Percentiles rank a stretch among this genome's conserved stretches.
These are phyloP conservation scores for Chloropsis cyanopogon DNA, from an alignment of 2,113 vertebrate genomes.

Conservation along the genomic window DNA sequence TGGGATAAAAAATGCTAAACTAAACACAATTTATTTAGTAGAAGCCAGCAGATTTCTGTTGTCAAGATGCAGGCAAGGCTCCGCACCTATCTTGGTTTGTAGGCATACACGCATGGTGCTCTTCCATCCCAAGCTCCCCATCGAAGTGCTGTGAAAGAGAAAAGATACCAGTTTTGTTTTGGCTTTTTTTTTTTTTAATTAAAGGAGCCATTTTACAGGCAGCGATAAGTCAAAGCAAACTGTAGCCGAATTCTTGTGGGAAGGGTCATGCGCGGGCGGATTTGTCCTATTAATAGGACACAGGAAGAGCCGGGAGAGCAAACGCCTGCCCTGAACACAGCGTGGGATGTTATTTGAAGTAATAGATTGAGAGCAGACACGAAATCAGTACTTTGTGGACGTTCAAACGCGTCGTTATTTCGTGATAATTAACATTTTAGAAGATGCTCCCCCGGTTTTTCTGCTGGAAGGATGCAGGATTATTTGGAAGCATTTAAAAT, in stretches of 20 bases:
- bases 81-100: not conserved
- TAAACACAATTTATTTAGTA: not conserved
- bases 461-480: not conserved
- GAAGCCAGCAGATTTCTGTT: not conserved
- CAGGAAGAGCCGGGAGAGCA: not conserved
- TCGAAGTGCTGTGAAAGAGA: not conserved
- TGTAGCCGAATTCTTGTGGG: not conserved
- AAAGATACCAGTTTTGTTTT: not conserved
- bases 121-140: not conserved
- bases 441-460: not conserved
- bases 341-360: not conserved
- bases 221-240: not conserved
- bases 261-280: not conserved
- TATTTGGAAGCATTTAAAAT: not conserved
- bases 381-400: not conserved
- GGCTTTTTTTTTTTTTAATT: not conserved
- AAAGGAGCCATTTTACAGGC: not conserved
- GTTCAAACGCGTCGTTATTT: not conserved
- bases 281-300: slow-evolving; percentile 14
- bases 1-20: not conserved
- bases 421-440: not conserved
- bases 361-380: not conserved
- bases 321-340: not conserved
- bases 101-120: not conserved
- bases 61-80: not conserved